phyloP scores from a whole-genome alignment of 35 echinoderm and acorn worm genomes.

The Ophiothrix spiculata region DNA sequence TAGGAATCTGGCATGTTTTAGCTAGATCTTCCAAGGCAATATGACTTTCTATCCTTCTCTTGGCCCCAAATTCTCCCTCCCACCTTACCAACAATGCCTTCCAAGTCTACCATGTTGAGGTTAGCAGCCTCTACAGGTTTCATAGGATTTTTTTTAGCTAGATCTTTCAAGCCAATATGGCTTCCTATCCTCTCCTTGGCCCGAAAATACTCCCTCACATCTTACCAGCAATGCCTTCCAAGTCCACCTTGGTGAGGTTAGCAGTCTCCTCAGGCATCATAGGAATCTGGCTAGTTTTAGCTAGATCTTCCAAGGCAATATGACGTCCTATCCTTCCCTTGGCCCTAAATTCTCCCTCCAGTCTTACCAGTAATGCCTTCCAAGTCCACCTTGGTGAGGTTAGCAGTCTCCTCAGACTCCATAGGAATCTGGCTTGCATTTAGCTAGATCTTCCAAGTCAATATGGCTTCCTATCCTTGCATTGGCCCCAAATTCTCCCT shows the following conservation, averaged over 20 bases:
- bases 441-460: neutral
- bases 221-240: conserved; percentile 89
- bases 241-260: conserved; percentile 54
- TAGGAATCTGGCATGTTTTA: neutral
- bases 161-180: neutral
- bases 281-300: neutral
- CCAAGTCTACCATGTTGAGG: conserved; percentile 64
- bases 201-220: too few species aligned
- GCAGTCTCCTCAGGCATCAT: conserved; percentile 62
- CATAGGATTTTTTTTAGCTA: neutral
- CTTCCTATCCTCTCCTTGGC: conserved; percentile 80
- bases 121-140: conserved; percentile 63
- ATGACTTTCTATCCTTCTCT: conserved; percentile 67
- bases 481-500: too few species aligned
- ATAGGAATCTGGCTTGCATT: neutral
- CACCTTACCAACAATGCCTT: conserved; percentile 88
- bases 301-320: neutral
- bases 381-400: conserved; percentile 58
- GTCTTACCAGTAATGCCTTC: conserved; percentile 90
- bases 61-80: too few species aligned
- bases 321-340: conserved; percentile 71
- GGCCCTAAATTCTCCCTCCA: too few species aligned
- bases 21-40: neutral
- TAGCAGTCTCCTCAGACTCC: conserved; percentile 64
- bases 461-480: conserved; percentile 70